Percentiles rank a stretch among this genome's conserved stretches.
Conservation (phyloP, 1,140 invertebrate genomes). For the Plectrocnemia conspersa region DNA sequence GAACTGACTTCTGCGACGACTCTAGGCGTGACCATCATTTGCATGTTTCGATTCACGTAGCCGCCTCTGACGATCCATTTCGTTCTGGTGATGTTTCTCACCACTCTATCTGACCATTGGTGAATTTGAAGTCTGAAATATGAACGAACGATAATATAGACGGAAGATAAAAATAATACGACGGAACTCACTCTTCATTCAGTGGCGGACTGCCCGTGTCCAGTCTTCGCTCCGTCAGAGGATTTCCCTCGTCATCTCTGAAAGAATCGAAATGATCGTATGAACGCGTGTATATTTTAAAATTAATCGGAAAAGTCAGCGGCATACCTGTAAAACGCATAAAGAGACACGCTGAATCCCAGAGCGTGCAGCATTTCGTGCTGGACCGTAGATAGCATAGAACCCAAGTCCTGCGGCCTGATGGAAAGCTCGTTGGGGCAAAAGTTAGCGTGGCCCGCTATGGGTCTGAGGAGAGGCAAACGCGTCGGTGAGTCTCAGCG, state of each 20-base stretch:
- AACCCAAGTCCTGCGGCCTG: slow-evolving; percentile 87
- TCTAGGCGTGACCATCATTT: slow-evolving; percentile 89
- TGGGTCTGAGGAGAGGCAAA: slow-evolving; percentile 69
- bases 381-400: slow-evolving; percentile 93
- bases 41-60: slow-evolving; percentile 66
- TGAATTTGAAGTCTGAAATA: slow-evolving; percentile 74
- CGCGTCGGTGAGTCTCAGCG: background rate
- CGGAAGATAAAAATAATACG: slow-evolving; percentile 1
- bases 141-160: too few relatives aligned
- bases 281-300: too few relatives aligned
- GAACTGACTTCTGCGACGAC: slow-evolving; percentile 70
- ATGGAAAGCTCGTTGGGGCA: slow-evolving; percentile 94
- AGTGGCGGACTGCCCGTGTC: slow-evolving; percentile 83
- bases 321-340: slow-evolving; percentile 79
- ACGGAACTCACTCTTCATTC: slow-evolving; percentile 73
- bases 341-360: slow-evolving; percentile 92
- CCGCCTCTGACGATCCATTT: slow-evolving; percentile 84
- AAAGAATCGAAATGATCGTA: slow-evolving; percentile 27
- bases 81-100: slow-evolving; percentile 69
- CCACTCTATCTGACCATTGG: slow-evolving; percentile 89
- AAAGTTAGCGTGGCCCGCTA: slow-evolving; percentile 97
- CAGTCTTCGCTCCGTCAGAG: slow-evolving; percentile 71
- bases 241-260: slow-evolving; percentile 76
- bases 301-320: background rate
- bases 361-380: slow-evolving; percentile 98